A percentile compares a stretch with the other conserved stretches of the same genome.
These are phyloP conservation scores for Mirounga angustirostris DNA, from an alignment of 2,113 vertebrate species.

Conservation along the genomic window DNA sequence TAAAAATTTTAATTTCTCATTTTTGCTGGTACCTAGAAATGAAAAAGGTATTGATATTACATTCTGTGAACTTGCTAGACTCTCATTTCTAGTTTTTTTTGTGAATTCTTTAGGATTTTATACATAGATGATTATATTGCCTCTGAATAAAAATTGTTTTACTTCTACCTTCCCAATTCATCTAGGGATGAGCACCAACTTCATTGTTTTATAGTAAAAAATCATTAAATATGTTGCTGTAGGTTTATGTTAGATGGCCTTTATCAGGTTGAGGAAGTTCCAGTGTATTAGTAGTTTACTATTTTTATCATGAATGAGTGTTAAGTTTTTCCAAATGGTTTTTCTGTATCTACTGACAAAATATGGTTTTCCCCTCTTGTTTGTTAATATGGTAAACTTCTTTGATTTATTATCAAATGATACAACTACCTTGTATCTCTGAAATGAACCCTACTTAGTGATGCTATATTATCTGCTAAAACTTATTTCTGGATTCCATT, in stretches of 20 bases:
- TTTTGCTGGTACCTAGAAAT: not conserved
- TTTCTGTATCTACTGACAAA: not conserved
- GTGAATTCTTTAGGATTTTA: slow-evolving; percentile 11
- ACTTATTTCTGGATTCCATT: slow-evolving; percentile 1
- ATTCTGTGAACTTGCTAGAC: not conserved
- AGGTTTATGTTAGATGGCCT: not conserved
- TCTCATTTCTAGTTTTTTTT: not conserved
- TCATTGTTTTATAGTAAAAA: not conserved
- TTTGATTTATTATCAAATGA: not conserved
- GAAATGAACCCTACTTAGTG: not conserved
- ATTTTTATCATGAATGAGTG: slow-evolving; percentile 14
- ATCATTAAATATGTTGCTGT: not conserved
- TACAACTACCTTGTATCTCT: not conserved
- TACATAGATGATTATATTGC: not conserved
- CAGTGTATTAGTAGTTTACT: not conserved
- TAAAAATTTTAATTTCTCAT: not conserved
- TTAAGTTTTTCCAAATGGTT: slow-evolving; percentile 5
- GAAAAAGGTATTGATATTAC: not conserved
- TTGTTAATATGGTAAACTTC: not conserved
- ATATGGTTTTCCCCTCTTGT: not conserved
- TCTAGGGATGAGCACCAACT: not conserved
- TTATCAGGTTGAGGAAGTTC: not conserved
- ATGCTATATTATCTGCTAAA: not conserved
- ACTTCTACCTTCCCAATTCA: not conserved
- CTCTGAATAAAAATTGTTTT: not conserved